Conservation (phyloP, 2,797 vertebrate species). For the Coregonus suidteri region DNA sequence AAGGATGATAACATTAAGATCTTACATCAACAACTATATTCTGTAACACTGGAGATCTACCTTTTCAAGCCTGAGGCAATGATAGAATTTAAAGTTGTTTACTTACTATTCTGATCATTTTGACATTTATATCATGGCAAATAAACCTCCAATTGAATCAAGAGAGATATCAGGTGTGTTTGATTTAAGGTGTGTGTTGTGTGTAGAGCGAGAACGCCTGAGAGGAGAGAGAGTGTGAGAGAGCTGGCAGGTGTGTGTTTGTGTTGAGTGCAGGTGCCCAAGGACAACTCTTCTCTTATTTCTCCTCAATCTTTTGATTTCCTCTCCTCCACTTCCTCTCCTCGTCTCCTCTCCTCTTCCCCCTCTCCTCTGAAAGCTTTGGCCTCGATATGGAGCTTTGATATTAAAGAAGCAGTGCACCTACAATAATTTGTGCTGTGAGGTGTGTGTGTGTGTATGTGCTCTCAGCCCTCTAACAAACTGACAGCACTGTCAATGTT, state of each 20-base stretch:
- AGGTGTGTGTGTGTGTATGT: background rate
- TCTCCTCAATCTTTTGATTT: background rate
- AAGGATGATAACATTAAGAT: too few species aligned
- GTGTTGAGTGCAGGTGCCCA: background rate
- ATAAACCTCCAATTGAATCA: too few species aligned
- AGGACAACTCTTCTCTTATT: background rate
- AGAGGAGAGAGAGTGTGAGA: background rate
- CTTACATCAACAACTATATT: too few species aligned
- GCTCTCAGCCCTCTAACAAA: background rate
- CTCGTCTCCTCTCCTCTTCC: background rate
- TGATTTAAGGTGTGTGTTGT: background rate
- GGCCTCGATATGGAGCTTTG: background rate
- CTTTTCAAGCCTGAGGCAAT: too few species aligned
- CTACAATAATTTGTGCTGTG: background rate
- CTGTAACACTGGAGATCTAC: too few species aligned
- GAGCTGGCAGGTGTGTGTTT: background rate
- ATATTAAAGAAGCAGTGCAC: conserved; percentile 1
- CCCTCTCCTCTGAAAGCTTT: background rate
- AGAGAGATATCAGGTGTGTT: too few species aligned
- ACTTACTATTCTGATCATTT: too few species aligned
- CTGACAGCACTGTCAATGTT: background rate
- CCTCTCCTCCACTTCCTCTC: background rate
- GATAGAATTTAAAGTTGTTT: too few species aligned
- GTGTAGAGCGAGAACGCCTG: background rate
- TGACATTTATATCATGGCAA: too few species aligned